Base-by-base conservation (phyloP, 2,888 invertebrate species). In the Cacoxenus indagator region DNA sequence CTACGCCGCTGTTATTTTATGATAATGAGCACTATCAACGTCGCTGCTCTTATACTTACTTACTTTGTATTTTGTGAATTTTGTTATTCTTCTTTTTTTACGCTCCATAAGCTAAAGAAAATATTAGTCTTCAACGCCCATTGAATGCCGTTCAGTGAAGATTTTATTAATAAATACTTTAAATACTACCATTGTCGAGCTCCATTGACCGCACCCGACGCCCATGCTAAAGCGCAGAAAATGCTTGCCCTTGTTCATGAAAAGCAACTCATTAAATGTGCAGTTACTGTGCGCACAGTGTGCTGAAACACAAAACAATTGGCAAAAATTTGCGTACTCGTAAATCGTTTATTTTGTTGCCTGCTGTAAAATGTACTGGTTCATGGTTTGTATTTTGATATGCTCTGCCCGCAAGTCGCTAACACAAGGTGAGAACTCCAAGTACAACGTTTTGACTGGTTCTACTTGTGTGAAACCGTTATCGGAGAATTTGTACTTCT, bases 391-490 rank as follows among this genome's bases (percentile, higher is more conserved):
- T 4, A 85, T n/a, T n/a, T 27, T 55, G 24, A 55, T 55, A 27
- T 55, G n/a, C 24, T 24, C 14, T 17, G 27, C 4, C 11, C 14
- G 4, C 9, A 55, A 26, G 26, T 24, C 9, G 14, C 48, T 37
- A 37, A 51, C 17, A 55, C 55, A 55, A 29, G 69, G 66, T 11
- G 74, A 67, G 64, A 85, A 85, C 62, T 86, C 76, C 65, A 88
- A 70, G 43, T 84, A 79, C 0, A 88, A 70, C 8, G 73, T 81
- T 72, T 84, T 82, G 1, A 84, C 78, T 0, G 87, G 86, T 1
- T 79, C 77, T 3, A 84, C 73, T 75, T 87, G 86, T 24, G 87
- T 81, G 51, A 86, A 88, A 4, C 87, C 88, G 75, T 88, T 88
- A 24, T 77, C 81, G 0, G 87, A 87, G 19, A 88, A 76, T 31